Evolutionary conservation across 2,797 vertebrate genomes (phyloP), one percentile per base, ranked within the genome.

Genomic region (Lithobates sylvaticus): DNA sequence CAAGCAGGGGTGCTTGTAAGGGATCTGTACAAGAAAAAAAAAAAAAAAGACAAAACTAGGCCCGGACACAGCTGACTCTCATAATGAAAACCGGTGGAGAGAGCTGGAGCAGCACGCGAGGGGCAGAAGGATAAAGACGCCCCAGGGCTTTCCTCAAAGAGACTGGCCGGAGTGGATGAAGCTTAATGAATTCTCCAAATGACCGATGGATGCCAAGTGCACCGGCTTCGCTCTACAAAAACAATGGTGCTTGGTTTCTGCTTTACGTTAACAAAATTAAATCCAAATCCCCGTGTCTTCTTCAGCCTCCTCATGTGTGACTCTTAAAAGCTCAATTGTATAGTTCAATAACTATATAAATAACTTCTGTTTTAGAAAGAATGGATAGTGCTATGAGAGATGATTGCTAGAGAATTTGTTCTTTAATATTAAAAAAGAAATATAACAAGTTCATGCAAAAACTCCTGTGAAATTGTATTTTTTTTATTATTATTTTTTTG

Each of bases 1-100:
- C 92, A 94, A 93, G 93, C 93, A 94, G 94, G 94, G 94, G 94
- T 93, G 90, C 94, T 95, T 95, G 95, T 94, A 95, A 95, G 93
- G 91, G 88, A 92, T 89, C 90, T 92, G 88, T 91, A 88, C 92
- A 88, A 89, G 91, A 91, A 90, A 89, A 54, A 50, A 50, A 50
- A 50, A 29, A 16, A 18, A 54, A 91, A 84, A 85, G 10, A 29
- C 10, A 67, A 91, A 91, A 89, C 23, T 86, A 86, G 91, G 89
- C 88, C 91, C 91, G 91, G 90, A 89, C 90, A 90, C 94, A 95
- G 94, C 94, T 94, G 94, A 95, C 93, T 94, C 92, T 95, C 90
- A 93, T 95, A 94, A 95, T 94, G 93, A 90, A 92, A 65, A 92
- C 92, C 0, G 90, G 94, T 27, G 10, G 68, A 93, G 93, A 94